Evolutionary conservation across 2,888 invertebrate species (phyloP), one percentile per base, ranked within the genome.

Genomic region (Lepeophtheirus nordmannii): DNA sequence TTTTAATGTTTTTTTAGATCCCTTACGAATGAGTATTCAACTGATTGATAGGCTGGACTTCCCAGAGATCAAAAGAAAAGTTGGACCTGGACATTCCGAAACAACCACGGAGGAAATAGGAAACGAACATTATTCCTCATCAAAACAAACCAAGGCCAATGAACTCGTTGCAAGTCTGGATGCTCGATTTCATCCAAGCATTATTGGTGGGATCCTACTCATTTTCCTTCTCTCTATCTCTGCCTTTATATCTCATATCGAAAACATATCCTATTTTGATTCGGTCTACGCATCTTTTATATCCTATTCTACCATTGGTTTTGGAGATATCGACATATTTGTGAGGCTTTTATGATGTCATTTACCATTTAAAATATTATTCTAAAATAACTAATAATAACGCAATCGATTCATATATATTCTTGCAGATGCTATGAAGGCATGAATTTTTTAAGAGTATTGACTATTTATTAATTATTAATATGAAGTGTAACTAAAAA

Each of bases 261-360:
- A 63, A 11, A 53, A 17, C 20, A 30, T 30, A 41, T 20, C 22
- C 10, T 63, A 53, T 30, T 63, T 63, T 53, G 37, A 63, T 9
- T 22, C 63, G 7, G 22, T 63, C 23, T 63, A 63, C 22, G 63
- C 63, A 11, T 63, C 46, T 17, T 63, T 63, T 30, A 63, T 63
- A 22, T 46, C 63, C 14, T 63, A 63, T 53, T 46, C 46, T 9
- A 63, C 63, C 46, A 63, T 63, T 53, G 63, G 63, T 46, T 63
- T 63, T 17, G 63, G 63, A 23, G 63, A 63, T 23, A 53, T 63
- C n/a, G 63, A 63, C 23, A 63, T 63, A 17, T 63, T 56, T 40
- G 62, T 62, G 12, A 62, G 30, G 30, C 30, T 30, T 30, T 30
- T 30, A 30, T 30, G 30, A 30, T 30, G 2, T 30, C 30, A 30